These are phyloP conservation scores for Lucilia sericata DNA, from an alignment of 1,140 invertebrate species.

Conservation along the genomic window DNA sequence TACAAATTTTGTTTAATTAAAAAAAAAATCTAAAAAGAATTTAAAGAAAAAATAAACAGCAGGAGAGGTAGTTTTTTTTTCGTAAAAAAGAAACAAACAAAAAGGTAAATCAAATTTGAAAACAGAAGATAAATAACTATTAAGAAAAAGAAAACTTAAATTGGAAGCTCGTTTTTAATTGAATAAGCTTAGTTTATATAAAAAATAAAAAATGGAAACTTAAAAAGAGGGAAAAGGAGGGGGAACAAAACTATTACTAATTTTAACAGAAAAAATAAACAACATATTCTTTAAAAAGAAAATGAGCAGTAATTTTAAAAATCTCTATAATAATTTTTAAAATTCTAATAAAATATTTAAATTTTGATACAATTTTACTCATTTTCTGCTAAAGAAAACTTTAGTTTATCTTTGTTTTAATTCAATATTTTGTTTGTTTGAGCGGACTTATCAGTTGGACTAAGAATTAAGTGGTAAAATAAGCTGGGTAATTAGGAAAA, in stretches of 20 bases:
- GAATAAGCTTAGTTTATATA: no score
- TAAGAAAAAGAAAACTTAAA: not conserved
- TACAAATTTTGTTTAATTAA: constrained; percentile 22
- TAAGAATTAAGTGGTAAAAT: not conserved
- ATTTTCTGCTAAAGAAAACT: not conserved
- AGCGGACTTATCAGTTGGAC: no score
- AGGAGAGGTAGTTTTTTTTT: constrained; percentile 17
- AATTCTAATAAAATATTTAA: no score
- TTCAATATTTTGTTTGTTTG: not conserved
- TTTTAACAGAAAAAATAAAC: no score
- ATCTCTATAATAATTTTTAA: no score
- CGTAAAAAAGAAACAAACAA: not conserved
- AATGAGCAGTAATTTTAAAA: no score
- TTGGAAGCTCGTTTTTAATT: not conserved
- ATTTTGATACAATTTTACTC: no score
- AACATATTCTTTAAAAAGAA: no score
- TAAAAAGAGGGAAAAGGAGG: not conserved
- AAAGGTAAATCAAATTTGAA: not conserved
- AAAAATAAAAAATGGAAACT: not conserved
- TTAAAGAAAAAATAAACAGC: not conserved
- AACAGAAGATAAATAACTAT: constrained; percentile 2
- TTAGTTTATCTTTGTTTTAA: not conserved
- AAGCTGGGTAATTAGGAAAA: no score
- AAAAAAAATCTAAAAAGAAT: not conserved
- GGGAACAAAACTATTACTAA: not conserved